A percentile compares a stretch with the other conserved stretches of the same genome.
Evolutionary conservation across 2,888 invertebrate species (phyloP).

Genomic region (Ellobium chinense): DNA sequence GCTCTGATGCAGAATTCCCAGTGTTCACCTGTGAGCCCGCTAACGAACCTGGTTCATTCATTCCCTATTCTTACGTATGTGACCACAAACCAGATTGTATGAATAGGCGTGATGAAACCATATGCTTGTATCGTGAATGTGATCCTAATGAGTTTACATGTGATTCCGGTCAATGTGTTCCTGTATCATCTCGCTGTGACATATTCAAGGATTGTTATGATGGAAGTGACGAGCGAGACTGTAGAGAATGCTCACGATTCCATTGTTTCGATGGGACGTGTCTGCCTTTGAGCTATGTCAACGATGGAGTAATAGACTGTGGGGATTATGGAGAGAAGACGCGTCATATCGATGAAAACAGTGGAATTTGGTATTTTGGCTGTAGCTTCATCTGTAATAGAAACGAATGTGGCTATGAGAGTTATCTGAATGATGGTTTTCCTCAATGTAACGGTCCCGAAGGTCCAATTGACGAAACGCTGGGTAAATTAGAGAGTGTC

Average conservation of each 20-base stretch:
- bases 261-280: slow-evolving; percentile 25
- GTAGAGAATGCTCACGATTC: not conserved
- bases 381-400: slow-evolving; percentile 34
- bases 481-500: slow-evolving; percentile 17
- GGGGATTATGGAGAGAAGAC: not conserved
- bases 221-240: slow-evolving; percentile 34
- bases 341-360: no score
- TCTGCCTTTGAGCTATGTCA: slow-evolving; percentile 23
- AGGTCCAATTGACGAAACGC: slow-evolving; percentile 29
- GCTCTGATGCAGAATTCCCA: no score
- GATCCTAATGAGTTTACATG: not conserved
- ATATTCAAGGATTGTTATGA: slow-evolving; percentile 22
- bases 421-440: slow-evolving; percentile 10
- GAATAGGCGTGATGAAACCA: not conserved
- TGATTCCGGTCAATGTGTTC: not conserved
- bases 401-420: slow-evolving; percentile 4
- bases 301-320: slow-evolving; percentile 30
- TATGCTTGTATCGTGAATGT: slow-evolving; percentile 1
- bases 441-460: slow-evolving; percentile 32
- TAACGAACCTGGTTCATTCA: no score
- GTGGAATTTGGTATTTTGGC: not conserved
- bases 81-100: not conserved
- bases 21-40: no score
- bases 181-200: slow-evolving; percentile 8
- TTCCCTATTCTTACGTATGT: slow-evolving; percentile 16